A percentile compares a stretch with the other conserved stretches of the same genome.
Evolutionary conservation across 2,888 invertebrate genomes (phyloP).

Genomic region (Macrosoma leucophasiata): DNA sequence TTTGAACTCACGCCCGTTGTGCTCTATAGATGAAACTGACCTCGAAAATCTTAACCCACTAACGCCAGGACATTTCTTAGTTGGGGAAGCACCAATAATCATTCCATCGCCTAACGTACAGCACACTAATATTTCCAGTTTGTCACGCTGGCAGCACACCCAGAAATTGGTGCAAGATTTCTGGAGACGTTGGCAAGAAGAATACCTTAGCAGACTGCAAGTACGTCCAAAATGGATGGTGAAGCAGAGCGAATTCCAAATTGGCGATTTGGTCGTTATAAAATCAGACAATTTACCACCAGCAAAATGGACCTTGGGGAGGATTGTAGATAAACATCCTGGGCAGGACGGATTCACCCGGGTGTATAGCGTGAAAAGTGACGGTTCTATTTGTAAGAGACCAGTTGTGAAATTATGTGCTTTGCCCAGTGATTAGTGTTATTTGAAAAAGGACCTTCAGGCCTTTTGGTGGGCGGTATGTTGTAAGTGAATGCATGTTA

Average conservation of each 20-base stretch:
- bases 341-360: constrained; percentile 2
- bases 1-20: constrained; percentile 2
- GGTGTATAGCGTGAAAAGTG: constrained; percentile 3
- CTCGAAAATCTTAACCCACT: constrained; percentile 4
- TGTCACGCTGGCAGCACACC: constrained; percentile 20
- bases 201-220: constrained; percentile 21
- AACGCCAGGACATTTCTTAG: constrained; percentile 20
- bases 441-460: too few relatives aligned
- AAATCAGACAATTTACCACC: constrained; percentile 22
- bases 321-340: constrained; percentile 14
- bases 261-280: constrained; percentile 22
- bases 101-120: constrained; percentile 2
- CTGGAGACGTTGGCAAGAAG: constrained; percentile 24
- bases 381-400: constrained; percentile 2
- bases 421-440: not conserved
- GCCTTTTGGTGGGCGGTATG: too few relatives aligned
- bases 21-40: not conserved
- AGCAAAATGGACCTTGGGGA: constrained; percentile 21
- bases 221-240: constrained; percentile 20
- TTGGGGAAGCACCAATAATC: constrained; percentile 13
- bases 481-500: too few relatives aligned
- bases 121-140: constrained; percentile 3
- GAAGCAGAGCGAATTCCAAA: constrained; percentile 2
- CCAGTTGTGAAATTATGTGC: constrained; percentile 5
- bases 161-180: constrained; percentile 21